Evolutionary conservation across 2,888 invertebrate genomes (phyloP).

Genomic region (Nasonia oneida): DNA sequence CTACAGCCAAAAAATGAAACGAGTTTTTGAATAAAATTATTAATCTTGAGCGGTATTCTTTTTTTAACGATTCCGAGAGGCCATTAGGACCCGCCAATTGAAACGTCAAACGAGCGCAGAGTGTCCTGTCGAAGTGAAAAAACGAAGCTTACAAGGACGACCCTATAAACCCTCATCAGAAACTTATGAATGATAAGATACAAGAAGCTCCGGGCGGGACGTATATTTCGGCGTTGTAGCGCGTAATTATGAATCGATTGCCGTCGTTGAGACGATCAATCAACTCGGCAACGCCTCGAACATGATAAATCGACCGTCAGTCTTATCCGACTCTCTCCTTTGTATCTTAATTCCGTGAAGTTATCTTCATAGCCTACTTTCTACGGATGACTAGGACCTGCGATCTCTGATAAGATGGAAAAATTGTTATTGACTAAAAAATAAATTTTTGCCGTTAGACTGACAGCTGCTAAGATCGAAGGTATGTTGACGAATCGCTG

Average conservation of each 20-base stretch:
- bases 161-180: background rate
- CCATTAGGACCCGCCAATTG: background rate
- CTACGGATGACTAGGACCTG: background rate
- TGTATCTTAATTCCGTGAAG: conserved; percentile 64
- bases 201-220: background rate
- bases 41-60: background rate
- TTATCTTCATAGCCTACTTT: background rate
- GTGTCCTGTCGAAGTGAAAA: background rate
- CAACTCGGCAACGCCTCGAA: conserved; percentile 46
- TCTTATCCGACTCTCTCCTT: conserved; percentile 64
- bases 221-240: background rate
- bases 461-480: background rate
- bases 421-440: conserved; percentile 37
- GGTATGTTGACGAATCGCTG: background rate
- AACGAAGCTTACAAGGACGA: background rate
- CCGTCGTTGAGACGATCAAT: conserved; percentile 35
- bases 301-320: conserved; percentile 66
- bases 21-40: background rate
- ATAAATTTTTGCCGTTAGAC: background rate
- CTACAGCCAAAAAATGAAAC: background rate
- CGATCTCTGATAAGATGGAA: background rate
- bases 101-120: background rate
- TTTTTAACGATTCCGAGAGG: background rate
- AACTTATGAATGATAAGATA: conserved; percentile 32
- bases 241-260: conserved; percentile 53